Conservation (phyloP, 2,888 invertebrate genomes). For the Priocnemis perturbator region DNA sequence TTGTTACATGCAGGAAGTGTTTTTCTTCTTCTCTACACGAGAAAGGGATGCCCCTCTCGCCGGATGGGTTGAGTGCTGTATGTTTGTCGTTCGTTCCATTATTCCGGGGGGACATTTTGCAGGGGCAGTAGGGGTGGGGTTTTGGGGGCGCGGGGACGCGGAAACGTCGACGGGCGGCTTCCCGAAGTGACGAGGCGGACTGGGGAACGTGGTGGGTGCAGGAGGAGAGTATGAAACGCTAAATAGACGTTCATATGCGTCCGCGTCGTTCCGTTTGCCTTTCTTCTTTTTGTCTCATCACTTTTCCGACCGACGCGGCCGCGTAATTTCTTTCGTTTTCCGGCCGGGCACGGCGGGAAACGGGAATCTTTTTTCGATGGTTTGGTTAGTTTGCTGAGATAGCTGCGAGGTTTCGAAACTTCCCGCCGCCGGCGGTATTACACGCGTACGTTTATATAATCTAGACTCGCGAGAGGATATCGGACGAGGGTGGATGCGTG, state of each 20-base stretch:
- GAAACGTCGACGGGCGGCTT: constrained; percentile 53
- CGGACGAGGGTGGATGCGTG: constrained; percentile 18
- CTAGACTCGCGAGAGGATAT: constrained; percentile 9
- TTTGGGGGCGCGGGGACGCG: constrained; percentile 56
- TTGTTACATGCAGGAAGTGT: constrained; percentile 70
- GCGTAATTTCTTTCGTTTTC: constrained; percentile 8
- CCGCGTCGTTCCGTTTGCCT: constrained; percentile 34
- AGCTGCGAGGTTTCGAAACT: constrained; percentile 61
- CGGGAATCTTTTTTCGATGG: constrained; percentile 40
- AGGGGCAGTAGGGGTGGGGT: constrained; percentile 32
- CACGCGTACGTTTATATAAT: constrained; percentile 27
- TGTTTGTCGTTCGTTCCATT: constrained; percentile 39
- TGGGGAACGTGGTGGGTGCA: constrained; percentile 29
- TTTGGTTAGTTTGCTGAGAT: constrained; percentile 56
- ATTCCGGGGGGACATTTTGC: constrained; percentile 46
- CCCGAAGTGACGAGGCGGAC: constrained; percentile 34
- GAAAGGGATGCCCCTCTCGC: constrained; percentile 46
- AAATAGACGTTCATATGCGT: constrained; percentile 37
- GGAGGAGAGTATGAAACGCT: not conserved
- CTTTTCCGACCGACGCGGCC: not conserved
- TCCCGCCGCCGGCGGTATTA: constrained; percentile 56
- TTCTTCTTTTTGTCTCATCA: not conserved
- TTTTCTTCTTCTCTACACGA: constrained; percentile 66
- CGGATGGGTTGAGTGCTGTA: constrained; percentile 48
- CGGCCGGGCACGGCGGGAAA: not conserved